Evolutionary conservation across 2,113 vertebrate species (phyloP).

Genomic region (Dinomys branickii): DNA sequence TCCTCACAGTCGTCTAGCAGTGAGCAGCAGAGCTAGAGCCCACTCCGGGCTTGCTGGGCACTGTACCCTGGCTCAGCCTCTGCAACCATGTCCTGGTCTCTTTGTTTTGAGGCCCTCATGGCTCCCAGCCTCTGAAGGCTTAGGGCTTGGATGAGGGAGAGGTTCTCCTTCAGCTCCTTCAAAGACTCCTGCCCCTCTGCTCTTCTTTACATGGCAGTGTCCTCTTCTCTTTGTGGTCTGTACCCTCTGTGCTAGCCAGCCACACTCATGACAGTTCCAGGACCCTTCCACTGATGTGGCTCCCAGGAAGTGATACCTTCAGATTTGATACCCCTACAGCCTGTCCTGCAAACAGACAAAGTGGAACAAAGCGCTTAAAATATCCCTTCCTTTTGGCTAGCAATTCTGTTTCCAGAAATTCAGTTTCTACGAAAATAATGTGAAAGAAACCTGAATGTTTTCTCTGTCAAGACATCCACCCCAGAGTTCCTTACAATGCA

Average conservation of each 20-base stretch:
- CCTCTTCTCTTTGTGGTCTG: neutral
- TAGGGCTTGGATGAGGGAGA: neutral
- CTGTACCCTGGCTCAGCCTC: neutral
- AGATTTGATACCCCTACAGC: neutral
- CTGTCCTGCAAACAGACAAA: neutral
- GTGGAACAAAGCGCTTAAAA: neutral
- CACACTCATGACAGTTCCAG: neutral
- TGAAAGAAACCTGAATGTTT: neutral
- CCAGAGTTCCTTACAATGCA: neutral
- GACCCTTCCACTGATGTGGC: accelerated
- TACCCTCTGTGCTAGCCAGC: neutral
- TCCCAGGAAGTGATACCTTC: neutral
- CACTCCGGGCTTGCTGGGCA: accelerated
- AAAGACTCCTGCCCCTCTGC: neutral
- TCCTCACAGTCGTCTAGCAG: too few relatives aligned
- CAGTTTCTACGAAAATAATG: conserved; percentile 34
- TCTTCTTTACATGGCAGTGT: neutral
- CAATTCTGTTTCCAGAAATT: conserved; percentile 13
- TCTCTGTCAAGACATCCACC: neutral
- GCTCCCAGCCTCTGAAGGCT: neutral
- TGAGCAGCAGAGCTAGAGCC: neutral
- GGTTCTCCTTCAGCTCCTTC: neutral
- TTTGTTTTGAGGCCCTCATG: neutral
- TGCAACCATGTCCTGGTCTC: accelerated
- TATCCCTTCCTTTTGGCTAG: neutral